Evolutionary conservation across 2,797 vertebrate species (phyloP).

Genomic region (Diglossa cyanea): DNA sequence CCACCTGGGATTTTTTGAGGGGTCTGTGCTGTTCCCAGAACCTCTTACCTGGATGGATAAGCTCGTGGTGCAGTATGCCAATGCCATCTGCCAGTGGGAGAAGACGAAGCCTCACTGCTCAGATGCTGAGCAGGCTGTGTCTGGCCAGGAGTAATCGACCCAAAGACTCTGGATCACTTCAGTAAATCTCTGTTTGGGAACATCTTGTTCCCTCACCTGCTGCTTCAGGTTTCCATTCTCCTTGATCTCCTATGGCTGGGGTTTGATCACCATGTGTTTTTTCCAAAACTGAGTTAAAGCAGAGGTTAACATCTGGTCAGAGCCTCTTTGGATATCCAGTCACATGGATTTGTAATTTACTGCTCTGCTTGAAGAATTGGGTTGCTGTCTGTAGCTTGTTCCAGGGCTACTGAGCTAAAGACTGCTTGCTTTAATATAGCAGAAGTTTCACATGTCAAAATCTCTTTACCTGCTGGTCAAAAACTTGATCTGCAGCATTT

Average conservation of each 20-base stretch:
- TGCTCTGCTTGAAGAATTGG: constrained; percentile 34
- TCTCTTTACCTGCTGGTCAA: neutral
- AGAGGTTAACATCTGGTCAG: constrained; percentile 22
- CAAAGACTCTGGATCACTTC: constrained; percentile 62
- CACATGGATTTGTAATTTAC: constrained; percentile 16
- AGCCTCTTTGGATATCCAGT: constrained; percentile 3
- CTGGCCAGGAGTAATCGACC: constrained; percentile 75
- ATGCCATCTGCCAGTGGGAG: constrained; percentile 93
- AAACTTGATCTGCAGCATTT: neutral
- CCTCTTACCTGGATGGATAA: constrained; percentile 98
- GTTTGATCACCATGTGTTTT: constrained; percentile 62
- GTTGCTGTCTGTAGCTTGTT: constrained; percentile 21
- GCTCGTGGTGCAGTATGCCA: constrained; percentile 89
- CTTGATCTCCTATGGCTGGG: constrained; percentile 40
- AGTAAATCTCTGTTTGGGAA: constrained; percentile 48
- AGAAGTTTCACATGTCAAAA: neutral
- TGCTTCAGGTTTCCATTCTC: constrained; percentile 70
- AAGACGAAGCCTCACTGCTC: constrained; percentile 90
- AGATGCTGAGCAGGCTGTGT: constrained; percentile 72
- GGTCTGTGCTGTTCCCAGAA: constrained; percentile 89
- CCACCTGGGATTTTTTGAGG: constrained; percentile 97
- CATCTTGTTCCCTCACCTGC: constrained; percentile 47
- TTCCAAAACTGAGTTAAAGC: constrained; percentile 35
- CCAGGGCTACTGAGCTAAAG: constrained; percentile 11
- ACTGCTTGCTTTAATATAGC: neutral